phyloP scores from a whole-genome alignment of 35 echinoderm and acorn worm species.

The Apostichopus californicus region DNA sequence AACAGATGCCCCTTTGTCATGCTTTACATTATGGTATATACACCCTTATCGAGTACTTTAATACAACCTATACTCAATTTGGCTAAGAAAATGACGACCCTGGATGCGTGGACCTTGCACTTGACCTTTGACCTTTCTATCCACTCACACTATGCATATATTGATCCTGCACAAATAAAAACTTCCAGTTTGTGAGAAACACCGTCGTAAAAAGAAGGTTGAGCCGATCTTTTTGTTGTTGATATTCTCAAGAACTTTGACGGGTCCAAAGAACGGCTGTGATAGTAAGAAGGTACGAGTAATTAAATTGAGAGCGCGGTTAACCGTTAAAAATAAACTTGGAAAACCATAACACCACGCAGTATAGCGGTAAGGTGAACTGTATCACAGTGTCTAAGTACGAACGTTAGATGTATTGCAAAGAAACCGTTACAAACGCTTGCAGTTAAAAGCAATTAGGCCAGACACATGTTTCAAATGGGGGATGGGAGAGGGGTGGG shows the following conservation, averaged over 20 bases:
- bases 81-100: not conserved
- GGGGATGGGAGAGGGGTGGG: no score
- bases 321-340: no score
- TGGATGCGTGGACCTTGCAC: constrained; percentile 26
- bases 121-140: constrained; percentile 7
- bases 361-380: no score
- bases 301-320: not conserved
- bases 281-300: not conserved
- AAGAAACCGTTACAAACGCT: no score
- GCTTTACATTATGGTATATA: no score
- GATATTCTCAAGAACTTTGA: constrained; percentile 2
- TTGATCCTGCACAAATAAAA: constrained; percentile 36
- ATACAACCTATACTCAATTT: not conserved
- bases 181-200: constrained; percentile 38
- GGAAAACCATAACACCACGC: no score
- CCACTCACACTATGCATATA: constrained; percentile 1
- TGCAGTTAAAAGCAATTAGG: no score
- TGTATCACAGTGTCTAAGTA: no score
- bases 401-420: no score
- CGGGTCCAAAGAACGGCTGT: constrained; percentile 26
- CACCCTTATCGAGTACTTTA: no score
- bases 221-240: constrained; percentile 9
- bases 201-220: not conserved
- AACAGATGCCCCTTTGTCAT: no score
- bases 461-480: no score